A percentile compares a stretch with the other conserved stretches of the same genome.
phyloP scores from a whole-genome alignment of 2,797 vertebrate genomes.

The Chaetophractus vellerosus region DNA sequence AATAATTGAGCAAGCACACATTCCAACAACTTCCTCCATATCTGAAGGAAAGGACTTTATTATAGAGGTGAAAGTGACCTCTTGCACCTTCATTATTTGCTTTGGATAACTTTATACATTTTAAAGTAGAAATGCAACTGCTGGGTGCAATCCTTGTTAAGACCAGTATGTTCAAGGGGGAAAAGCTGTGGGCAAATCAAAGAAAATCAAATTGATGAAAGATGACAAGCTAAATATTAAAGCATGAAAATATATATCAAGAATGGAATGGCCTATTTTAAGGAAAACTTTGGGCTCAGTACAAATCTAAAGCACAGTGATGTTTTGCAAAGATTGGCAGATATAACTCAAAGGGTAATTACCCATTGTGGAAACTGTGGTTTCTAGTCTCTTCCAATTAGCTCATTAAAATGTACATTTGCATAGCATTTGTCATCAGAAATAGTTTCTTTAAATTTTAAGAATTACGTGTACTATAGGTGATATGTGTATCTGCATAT shows the following conservation, averaged over 20 bases:
- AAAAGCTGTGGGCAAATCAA: constrained; percentile 34
- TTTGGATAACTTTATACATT: constrained; percentile 52
- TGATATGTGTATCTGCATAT: too few relatives aligned
- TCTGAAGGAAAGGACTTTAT: constrained; percentile 36
- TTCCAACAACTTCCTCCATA: constrained; percentile 41
- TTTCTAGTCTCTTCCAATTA: neutral
- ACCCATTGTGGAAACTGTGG: neutral
- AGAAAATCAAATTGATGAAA: constrained; percentile 57
- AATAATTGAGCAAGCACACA: neutral
- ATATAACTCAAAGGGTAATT: neutral
- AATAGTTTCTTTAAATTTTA: neutral
- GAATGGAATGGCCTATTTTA: constrained; percentile 11
- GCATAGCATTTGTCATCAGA: constrained; percentile 1
- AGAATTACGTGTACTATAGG: neutral
- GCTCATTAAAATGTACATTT: neutral
- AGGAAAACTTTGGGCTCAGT: constrained; percentile 28
- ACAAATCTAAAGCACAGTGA: neutral
- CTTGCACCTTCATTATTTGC: constrained; percentile 31
- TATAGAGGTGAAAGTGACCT: constrained; percentile 19
- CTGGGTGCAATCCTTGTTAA: constrained; percentile 2
- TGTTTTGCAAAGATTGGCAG: neutral
- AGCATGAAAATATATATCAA: neutral
- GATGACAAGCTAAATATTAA: constrained; percentile 45
- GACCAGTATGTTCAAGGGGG: neutral
- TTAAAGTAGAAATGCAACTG: constrained; percentile 49